Evolutionary conservation across 2,797 vertebrate genomes (phyloP), one percentile per base, ranked within the genome.

Genomic region (Knipowitschia caucasica): DNA sequence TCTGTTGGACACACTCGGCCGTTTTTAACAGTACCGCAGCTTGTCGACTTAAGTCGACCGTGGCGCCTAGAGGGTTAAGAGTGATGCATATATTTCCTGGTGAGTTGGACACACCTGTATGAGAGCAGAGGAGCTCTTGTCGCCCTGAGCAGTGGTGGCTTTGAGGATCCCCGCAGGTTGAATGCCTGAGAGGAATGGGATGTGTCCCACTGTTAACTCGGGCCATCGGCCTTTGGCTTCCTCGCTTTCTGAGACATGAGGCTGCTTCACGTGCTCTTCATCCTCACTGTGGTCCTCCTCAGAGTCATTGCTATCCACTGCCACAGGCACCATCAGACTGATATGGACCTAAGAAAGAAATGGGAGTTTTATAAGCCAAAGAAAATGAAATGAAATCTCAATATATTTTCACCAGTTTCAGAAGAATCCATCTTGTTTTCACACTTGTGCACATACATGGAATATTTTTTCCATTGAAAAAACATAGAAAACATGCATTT

Each of bases 111-210:
- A 11, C 6, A 40, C 90, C 87, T 89, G 76, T 61, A 92, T 73
- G 0, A 86, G 80, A 31, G 83, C 86, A 18, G 20, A 14, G 14
- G 54, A 43, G 34, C 69, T 42, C 17, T 33, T n/a, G 27, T 56
- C 69, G 0, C 21, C 35, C 26, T 63, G 71, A 63, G 81, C 89
- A 69, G 85, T 92, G 69, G 65, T 84, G 64, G 90, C 94, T 65
- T 77, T 87, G 71, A 98, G 86, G 53, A 62, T 89, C 20, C 95
- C 95, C 0, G 92, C 92, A 72, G 90, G 86, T 77, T 84, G 63
- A 71, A 92, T 46, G 33, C 91, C 87, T 56, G 86, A 76, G 71
- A 92, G 84, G 64, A 94, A 94, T 35, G 93, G 93, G 35, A 90
- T 89, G 58, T 89, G 89, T 75, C 71, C 70, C 14, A 38, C 8